Percentiles rank a stretch among this genome's conserved stretches.
phyloP scores from a whole-genome alignment of 2,888 invertebrate genomes.

The Dyspetes luteomarginatus region DNA sequence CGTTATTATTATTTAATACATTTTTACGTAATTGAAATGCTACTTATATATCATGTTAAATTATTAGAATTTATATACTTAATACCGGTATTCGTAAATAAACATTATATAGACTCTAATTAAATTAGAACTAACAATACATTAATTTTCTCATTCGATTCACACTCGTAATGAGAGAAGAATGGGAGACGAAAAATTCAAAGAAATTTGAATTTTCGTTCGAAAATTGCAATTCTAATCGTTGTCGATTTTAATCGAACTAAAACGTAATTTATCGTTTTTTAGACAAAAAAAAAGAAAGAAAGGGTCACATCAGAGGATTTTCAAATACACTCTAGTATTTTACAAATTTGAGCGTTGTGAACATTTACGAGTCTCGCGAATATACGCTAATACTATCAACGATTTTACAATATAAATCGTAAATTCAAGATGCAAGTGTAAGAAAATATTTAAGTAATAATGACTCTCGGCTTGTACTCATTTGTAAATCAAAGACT shows the following conservation, averaged over 20 bases:
- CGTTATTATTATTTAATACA: conserved; percentile 33
- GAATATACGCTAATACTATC: conserved; percentile 52
- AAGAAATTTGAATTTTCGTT: neutral
- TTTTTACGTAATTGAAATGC: conserved; percentile 33
- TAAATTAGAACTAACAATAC: conserved; percentile 6
- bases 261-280: neutral
- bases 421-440: conserved; percentile 17
- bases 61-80: conserved; percentile 27
- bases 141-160: neutral
- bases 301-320: neutral
- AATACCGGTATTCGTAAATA: neutral
- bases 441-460: conserved; percentile 43
- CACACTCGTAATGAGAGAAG: neutral
- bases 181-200: neutral
- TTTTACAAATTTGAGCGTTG: conserved; percentile 65
- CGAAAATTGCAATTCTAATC: neutral
- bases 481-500: neutral
- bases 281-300: neutral
- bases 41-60: conserved; percentile 24
- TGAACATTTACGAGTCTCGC: conserved; percentile 50
- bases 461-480: conserved; percentile 29
- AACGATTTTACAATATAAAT: conserved; percentile 8
- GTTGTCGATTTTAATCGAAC: neutral
- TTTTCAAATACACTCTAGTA: conserved; percentile 39
- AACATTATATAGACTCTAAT: neutral